A percentile compares a stretch with the other conserved stretches of the same genome.
Conservation (phyloP, 2,888 invertebrate species). For the Tiliacea aurago region DNA sequence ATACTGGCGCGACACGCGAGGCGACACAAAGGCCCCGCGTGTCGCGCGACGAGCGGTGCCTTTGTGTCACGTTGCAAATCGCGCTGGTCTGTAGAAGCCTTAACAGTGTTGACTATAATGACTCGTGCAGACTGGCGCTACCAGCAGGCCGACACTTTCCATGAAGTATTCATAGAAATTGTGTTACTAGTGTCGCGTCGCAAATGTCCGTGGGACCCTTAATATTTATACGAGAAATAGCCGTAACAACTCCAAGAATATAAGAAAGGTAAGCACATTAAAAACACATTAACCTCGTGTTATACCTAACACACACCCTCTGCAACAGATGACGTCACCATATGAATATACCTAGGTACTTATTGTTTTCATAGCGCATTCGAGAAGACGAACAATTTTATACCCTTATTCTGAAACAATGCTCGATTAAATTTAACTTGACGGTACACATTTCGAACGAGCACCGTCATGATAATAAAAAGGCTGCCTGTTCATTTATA, state of each 20-base stretch:
- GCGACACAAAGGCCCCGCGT: no score
- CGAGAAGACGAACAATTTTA: conserved; percentile 58
- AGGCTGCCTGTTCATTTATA: conserved; percentile 32
- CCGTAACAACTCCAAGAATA: conserved; percentile 33
- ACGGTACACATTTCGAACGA: conserved; percentile 30
- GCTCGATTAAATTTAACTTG: conserved; percentile 60
- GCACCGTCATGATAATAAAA: conserved; percentile 42
- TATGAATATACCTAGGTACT: conserved; percentile 55
- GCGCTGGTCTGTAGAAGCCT: no score
- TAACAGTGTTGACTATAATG: background rate
- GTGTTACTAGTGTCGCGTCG: no score
- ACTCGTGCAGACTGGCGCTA: no score
- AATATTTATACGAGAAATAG: conserved; percentile 2
- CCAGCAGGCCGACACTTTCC: no score
- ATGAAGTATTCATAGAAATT: no score
- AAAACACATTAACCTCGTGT: conserved; percentile 74
- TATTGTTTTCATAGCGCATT: conserved; percentile 60
- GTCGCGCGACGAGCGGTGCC: no score
- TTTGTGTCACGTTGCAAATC: no score
- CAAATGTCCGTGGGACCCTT: no score
- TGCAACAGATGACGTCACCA: conserved; percentile 31
- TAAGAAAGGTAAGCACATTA: conserved; percentile 68
- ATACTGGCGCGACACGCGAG: no score
- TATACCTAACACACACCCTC: conserved; percentile 35
- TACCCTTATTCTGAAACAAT: conserved; percentile 44